Conservation (phyloP, 2,888 invertebrate species). For the Drosophila imparisetae region DNA sequence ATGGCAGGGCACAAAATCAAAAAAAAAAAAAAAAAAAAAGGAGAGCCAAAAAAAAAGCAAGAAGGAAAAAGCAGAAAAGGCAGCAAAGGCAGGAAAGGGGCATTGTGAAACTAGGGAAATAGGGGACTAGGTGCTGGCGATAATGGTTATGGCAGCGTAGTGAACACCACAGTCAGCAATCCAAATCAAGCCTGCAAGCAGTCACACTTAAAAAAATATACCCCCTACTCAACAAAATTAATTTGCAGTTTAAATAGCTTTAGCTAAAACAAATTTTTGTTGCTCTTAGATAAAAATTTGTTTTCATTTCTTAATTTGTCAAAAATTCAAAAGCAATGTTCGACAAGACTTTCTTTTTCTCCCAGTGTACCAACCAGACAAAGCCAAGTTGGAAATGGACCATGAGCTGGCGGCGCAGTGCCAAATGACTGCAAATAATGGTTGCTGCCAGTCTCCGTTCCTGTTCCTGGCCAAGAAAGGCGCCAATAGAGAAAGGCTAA, state of each 20-base stretch:
- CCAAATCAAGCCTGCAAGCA: not conserved
- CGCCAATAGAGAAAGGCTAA: conserved; percentile 23
- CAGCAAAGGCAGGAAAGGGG: conserved; percentile 1
- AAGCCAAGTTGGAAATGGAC: conserved; percentile 47
- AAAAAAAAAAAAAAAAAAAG: conserved; percentile 22
- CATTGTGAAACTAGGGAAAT: conserved; percentile 1
- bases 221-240: not conserved
- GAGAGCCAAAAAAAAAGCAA: not conserved
- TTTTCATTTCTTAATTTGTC: not conserved
- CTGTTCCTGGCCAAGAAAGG: conserved; percentile 24
- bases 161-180: conserved; percentile 27
- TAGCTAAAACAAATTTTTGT: not conserved
- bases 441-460: conserved; percentile 22
- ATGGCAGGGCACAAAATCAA: conserved; percentile 73
- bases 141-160: conserved; percentile 71
- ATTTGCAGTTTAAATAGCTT: not conserved
- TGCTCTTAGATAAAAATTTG: not conserved
- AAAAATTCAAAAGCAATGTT: not conserved
- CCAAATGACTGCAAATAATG: conserved; percentile 80
- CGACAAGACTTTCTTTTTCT: not conserved
- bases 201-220: not conserved
- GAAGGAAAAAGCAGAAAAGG: conserved; percentile 15
- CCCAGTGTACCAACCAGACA: conserved; percentile 33
- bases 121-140: conserved; percentile 72
- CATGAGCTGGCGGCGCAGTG: conserved; percentile 43